Conservation (phyloP, 2,888 invertebrate species). For the Schizaphis graminum region DNA sequence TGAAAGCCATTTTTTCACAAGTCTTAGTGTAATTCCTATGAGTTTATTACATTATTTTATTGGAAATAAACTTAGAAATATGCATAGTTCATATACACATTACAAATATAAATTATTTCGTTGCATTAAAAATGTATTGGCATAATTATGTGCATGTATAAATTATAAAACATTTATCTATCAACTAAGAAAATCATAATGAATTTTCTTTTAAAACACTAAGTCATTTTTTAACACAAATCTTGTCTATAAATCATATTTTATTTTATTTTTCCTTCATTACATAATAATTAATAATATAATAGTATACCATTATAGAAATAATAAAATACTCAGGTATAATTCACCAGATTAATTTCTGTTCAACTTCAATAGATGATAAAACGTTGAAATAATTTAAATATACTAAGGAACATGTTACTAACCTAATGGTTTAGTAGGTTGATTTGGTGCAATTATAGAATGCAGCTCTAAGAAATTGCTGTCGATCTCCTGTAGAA, state of each 20-base stretch:
- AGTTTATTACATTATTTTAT: too few relatives aligned
- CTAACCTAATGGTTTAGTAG: slow-evolving; percentile 14
- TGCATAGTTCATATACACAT: too few relatives aligned
- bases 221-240: not conserved
- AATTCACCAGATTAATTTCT: not conserved
- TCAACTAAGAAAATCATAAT: not conserved
- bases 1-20: too few relatives aligned
- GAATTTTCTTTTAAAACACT: not conserved
- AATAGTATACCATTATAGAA: not conserved
- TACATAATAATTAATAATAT: not conserved
- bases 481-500: slow-evolving; percentile 75
- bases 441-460: slow-evolving; percentile 66
- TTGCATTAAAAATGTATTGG: not conserved
- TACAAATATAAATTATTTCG: not conserved
- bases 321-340: not conserved
- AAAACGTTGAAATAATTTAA: not conserved
- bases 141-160: not conserved
- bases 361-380: not conserved
- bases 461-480: slow-evolving; percentile 72
- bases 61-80: too few relatives aligned
- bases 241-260: not conserved
- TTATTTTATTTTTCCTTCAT: not conserved
- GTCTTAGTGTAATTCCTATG: too few relatives aligned
- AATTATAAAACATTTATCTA: not conserved
- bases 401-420: not conserved